A percentile compares a stretch with the other conserved stretches of the same genome.
phyloP scores from a whole-genome alignment of 2,797 vertebrate species.

The Columba guinea region DNA sequence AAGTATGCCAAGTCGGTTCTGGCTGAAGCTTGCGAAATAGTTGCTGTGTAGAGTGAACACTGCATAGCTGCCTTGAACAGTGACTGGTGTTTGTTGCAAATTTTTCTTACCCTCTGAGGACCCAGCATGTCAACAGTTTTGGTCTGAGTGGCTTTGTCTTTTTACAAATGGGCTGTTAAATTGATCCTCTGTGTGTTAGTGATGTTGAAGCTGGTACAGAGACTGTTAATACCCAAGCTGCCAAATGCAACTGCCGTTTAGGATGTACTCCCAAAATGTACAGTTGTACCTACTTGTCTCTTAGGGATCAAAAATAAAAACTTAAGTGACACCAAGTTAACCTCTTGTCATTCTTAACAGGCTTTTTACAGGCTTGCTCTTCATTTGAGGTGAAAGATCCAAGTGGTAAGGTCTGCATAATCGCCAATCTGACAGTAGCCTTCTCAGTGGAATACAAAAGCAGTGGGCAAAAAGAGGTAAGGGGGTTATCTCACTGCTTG shows the following conservation, averaged over 20 bases:
- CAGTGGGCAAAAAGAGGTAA: conserved; percentile 46
- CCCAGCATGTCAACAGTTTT: background rate
- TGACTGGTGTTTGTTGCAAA: background rate
- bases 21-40: background rate
- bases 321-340: background rate
- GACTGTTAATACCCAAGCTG: background rate
- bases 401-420: conserved; percentile 83
- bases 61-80: background rate
- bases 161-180: background rate
- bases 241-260: background rate
- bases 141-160: background rate
- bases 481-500: background rate
- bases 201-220: background rate
- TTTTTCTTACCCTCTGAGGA: background rate
- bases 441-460: conserved; percentile 81
- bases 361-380: conserved; percentile 69
- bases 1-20: background rate
- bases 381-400: conserved; percentile 85
- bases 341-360: conserved; percentile 42
- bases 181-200: background rate
- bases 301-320: background rate
- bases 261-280: background rate
- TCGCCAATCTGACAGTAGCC: conserved; percentile 83
- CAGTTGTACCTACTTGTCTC: background rate
- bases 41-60: background rate